Conservation (phyloP, 2,797 vertebrate genomes). For the Leptoclinus maculatus region DNA sequence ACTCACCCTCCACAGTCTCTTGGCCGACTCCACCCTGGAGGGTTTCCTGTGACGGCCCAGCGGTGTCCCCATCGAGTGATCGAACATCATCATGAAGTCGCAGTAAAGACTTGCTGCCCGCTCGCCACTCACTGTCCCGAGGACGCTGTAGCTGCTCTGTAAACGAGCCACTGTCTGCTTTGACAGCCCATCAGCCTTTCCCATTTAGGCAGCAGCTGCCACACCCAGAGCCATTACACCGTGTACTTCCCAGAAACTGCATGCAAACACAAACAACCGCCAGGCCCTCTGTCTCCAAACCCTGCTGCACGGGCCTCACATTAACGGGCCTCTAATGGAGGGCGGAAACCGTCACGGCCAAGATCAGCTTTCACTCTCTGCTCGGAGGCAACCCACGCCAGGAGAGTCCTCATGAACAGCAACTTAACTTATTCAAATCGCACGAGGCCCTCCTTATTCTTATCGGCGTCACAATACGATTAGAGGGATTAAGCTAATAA, state of each 20-base stretch:
- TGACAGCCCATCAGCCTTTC: constrained; percentile 36
- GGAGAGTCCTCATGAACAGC: constrained; percentile 46
- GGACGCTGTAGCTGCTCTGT: constrained; percentile 20
- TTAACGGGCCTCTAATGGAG: constrained; percentile 77
- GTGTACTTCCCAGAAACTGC: constrained; percentile 66
- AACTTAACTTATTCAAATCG: constrained; percentile 43
- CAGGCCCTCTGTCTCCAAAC: constrained; percentile 65
- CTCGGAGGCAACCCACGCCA: constrained; percentile 6
- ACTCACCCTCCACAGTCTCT: constrained; percentile 93
- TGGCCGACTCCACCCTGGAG: constrained; percentile 88
- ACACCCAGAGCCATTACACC: constrained; percentile 75
- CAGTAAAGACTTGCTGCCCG: constrained; percentile 12
- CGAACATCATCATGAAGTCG: constrained; percentile 76
- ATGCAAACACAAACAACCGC: constrained; percentile 63
- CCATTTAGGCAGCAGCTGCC: constrained; percentile 65
- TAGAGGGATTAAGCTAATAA: constrained; percentile 73
- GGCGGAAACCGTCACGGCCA: constrained; percentile 37
- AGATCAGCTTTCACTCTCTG: constrained; percentile 60
- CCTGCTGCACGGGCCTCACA: constrained; percentile 35
- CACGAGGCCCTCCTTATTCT: constrained; percentile 2
- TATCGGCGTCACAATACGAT: constrained; percentile 65
- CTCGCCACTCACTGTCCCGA: background rate
- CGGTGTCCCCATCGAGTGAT: constrained; percentile 57
- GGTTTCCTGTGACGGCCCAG: constrained; percentile 84
- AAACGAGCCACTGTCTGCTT: constrained; percentile 30